Evolutionary conservation across 2,113 vertebrate genomes (phyloP).

Genomic region (Centropristis striata): DNA sequence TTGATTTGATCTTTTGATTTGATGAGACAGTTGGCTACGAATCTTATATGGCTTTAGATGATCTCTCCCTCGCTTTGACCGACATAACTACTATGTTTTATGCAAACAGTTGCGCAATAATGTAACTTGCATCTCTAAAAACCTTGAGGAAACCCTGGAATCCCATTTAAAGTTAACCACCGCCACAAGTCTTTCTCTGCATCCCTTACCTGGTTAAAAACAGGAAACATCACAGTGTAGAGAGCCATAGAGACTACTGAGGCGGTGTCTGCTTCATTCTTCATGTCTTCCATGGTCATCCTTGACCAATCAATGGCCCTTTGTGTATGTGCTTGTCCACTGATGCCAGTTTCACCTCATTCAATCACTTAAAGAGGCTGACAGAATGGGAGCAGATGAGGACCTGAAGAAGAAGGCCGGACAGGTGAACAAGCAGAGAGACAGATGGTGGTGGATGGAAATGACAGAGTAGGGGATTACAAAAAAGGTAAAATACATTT

Average conservation of each 20-base stretch:
- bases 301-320: slow-evolving; percentile 75
- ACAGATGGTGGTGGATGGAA: slow-evolving; percentile 5
- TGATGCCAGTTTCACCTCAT: slow-evolving; percentile 42
- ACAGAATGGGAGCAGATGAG: slow-evolving; percentile 50
- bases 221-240: slow-evolving; percentile 95
- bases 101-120: too few species aligned
- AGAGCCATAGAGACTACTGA: slow-evolving; percentile 95
- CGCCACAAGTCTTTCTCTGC: background rate
- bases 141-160: background rate
- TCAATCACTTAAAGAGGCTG: slow-evolving; percentile 49
- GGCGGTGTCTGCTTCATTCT: slow-evolving; percentile 95
- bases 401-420: slow-evolving; percentile 26
- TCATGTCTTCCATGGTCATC: slow-evolving; percentile 98
- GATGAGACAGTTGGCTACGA: too few species aligned
- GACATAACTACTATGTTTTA: too few species aligned
- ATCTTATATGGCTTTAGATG: too few species aligned
- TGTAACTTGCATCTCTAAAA: background rate
- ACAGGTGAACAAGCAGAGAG: slow-evolving; percentile 25
- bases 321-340: slow-evolving; percentile 38
- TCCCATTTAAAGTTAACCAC: background rate
- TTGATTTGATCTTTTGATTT: too few species aligned
- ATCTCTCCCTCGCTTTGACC: too few species aligned
- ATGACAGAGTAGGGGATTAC: background rate
- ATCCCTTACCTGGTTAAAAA: slow-evolving; percentile 92
- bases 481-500: background rate